Base-by-base conservation (phyloP, 2,888 invertebrate species). In the Thalpophila matura region DNA sequence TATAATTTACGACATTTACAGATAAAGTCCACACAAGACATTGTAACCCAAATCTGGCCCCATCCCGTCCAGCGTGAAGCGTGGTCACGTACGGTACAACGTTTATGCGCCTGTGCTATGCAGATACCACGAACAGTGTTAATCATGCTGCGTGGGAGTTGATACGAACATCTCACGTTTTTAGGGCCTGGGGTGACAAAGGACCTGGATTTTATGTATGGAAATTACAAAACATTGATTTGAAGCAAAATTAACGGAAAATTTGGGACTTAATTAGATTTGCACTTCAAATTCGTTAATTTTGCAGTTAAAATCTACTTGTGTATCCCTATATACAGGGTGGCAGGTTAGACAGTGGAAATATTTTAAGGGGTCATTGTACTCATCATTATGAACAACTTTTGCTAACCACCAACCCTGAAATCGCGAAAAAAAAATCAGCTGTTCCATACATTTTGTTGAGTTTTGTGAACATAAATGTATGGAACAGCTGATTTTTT, bases 121-220 rank as follows among this genome's bases (percentile, higher is more conserved):
- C 60, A 67, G 72, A 74, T 70, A 78, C 49, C 40, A 46, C 29
- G 46, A 20, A 16, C 56, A 53, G 79, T 64, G 79, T 71, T 75
- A 65, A 76, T 79, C 77, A 75, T 65, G 76, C 31, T 29, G 72
- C 65, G 79, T 78, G 68, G 77, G 77, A 42, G 27, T 57, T 63
- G 71, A 57, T 62, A 57, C 64, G 62, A 58, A 62, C 49, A 63
- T 58, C 67, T 70, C 59, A 74, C 51, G 65, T 57, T 54, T 57
- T 55, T 20, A 77, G 54, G 61, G 67, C 56, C 26, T 55, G 24
- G 4, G 26, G 9, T 24, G 31, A 37, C 16, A 40, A 46, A 42
- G 24, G 69, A 53, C 47, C 12, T 4, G 6, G 16, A 7, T 0
- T 49, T 49, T 40, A 4, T 5, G 9, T 7, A 4, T 20, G 22